Conservation (phyloP, 1,140 invertebrate genomes). For the Caenorhabditis brenneri region DNA sequence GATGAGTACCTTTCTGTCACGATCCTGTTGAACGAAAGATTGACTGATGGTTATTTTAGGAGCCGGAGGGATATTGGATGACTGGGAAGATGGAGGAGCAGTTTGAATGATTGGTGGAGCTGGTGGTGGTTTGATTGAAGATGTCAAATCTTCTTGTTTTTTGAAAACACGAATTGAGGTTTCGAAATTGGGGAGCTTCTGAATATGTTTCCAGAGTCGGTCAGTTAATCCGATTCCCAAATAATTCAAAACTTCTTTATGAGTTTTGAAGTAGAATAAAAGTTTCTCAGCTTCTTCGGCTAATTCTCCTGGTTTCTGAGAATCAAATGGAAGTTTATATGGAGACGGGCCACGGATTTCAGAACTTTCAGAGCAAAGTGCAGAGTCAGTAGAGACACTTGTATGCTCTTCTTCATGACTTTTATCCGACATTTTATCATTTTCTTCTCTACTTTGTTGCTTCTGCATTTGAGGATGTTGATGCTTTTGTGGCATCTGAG, state of each 20-base stretch:
- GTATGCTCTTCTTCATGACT: slow-evolving; percentile 6
- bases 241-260: slow-evolving; percentile 53
- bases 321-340: slow-evolving; percentile 19
- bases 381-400: neutral
- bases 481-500: slow-evolving; percentile 1
- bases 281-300: slow-evolving; percentile 53
- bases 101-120: neutral
- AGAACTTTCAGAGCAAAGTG: neutral
- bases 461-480: neutral
- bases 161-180: slow-evolving; percentile 46
- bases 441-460: neutral
- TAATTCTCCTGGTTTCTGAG: slow-evolving; percentile 42
- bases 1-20: neutral
- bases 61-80: neutral
- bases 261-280: slow-evolving; percentile 54
- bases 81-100: neutral
- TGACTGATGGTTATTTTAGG: slow-evolving; percentile 1
- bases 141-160: neutral
- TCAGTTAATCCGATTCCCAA: slow-evolving; percentile 53
- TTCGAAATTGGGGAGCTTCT: slow-evolving; percentile 42
- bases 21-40: slow-evolving; percentile 7
- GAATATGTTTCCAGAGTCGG: slow-evolving; percentile 51
- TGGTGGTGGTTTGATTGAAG: neutral
- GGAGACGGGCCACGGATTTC: slow-evolving; percentile 10
- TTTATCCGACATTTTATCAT: slow-evolving; percentile 3